Conservation (phyloP, 2,113 vertebrate species). For the Gopherus flavomarginatus region DNA sequence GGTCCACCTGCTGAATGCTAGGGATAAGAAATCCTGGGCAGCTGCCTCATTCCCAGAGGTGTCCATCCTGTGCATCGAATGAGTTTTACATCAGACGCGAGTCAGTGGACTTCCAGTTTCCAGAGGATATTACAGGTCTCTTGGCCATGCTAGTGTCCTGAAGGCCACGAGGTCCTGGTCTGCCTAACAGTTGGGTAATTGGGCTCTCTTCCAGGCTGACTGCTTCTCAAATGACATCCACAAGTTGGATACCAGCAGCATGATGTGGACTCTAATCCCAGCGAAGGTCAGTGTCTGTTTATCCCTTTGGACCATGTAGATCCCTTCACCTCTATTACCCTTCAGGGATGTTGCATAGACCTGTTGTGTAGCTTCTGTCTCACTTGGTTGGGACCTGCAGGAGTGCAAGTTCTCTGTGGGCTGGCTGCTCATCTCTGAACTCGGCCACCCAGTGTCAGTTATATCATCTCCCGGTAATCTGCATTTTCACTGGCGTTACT, state of each 20-base stretch:
- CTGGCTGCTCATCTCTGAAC: neutral
- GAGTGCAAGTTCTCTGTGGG: neutral
- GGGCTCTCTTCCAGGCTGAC: conserved; percentile 87
- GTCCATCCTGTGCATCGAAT: neutral
- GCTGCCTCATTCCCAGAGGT: neutral
- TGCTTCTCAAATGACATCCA: conserved; percentile 99
- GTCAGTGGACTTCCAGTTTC: neutral
- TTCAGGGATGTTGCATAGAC: neutral
- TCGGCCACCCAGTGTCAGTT: neutral
- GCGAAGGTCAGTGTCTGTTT: conserved; percentile 86
- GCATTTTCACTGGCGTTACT: neutral
- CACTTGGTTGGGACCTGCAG: neutral
- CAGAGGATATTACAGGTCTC: neutral
- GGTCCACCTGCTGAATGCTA: neutral
- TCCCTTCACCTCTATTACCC: neutral
- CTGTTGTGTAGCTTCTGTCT: neutral
- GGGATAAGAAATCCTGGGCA: neutral
- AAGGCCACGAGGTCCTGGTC: neutral
- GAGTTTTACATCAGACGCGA: neutral
- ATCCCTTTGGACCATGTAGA: neutral
- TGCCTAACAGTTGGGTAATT: conserved; percentile 11
- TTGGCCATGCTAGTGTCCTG: neutral
- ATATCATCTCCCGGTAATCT: neutral
- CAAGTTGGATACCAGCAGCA: conserved; percentile 92
- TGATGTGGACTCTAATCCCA: conserved; percentile 94